These are phyloP conservation scores for Elanoides forficatus DNA, from an alignment of 2,113 vertebrate genomes.

Conservation along the genomic window DNA sequence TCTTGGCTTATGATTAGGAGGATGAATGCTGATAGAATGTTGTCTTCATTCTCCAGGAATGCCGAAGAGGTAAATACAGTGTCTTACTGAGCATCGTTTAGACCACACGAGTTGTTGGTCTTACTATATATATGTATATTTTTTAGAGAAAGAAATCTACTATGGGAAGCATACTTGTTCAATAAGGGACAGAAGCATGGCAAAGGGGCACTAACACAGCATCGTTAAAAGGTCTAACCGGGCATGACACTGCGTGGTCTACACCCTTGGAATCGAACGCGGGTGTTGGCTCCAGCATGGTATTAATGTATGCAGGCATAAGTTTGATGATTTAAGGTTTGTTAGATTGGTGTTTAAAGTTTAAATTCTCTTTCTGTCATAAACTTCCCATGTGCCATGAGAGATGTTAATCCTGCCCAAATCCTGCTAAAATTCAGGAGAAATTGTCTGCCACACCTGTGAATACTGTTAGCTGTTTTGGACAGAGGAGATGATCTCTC, in stretches of 20 bases:
- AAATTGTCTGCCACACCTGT: neutral
- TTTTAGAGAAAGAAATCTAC: neutral
- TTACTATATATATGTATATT: neutral
- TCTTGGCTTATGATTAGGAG: conserved; percentile 23
- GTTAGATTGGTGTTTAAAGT: neutral
- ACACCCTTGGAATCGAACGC: neutral
- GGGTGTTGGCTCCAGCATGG: neutral
- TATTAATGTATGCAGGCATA: neutral
- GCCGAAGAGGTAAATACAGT: neutral
- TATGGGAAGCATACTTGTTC: neutral
- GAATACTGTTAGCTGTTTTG: neutral
- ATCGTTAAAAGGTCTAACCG: neutral
- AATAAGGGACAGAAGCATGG: neutral
- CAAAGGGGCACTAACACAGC: neutral
- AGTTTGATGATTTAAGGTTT: neutral
- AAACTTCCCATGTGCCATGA: neutral
- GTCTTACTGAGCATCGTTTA: conserved; percentile 2
- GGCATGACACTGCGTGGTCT: neutral
- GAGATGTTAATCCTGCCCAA: neutral
- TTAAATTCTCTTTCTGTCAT: neutral
- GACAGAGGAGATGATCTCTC: neutral
- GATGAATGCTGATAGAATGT: conserved; percentile 34
- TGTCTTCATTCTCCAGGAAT: conserved; percentile 41
- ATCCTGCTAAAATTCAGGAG: neutral
- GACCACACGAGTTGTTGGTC: conserved; percentile 36